phyloP scores from a whole-genome alignment of 2,797 vertebrate species.

The Mareca strepera region DNA sequence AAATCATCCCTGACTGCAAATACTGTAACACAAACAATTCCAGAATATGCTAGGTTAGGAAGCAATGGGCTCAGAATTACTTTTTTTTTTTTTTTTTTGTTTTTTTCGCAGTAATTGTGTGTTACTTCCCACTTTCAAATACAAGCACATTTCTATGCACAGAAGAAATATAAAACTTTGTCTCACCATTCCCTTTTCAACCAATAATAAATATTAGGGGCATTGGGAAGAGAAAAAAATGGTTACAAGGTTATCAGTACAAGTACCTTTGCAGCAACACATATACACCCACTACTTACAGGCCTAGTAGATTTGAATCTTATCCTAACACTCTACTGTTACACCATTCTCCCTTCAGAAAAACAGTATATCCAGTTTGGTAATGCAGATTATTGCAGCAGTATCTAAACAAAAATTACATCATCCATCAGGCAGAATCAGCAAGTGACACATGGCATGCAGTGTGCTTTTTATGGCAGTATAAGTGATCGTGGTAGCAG shows the following conservation, averaged over 20 bases:
- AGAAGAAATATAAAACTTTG: background rate
- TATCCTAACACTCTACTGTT: background rate
- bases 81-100: background rate
- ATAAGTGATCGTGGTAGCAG: background rate
- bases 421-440: background rate
- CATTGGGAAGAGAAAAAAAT: background rate
- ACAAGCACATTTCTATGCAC: background rate
- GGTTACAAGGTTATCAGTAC: background rate
- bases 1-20: background rate
- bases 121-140: background rate
- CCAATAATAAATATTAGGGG: background rate
- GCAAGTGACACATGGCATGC: background rate
- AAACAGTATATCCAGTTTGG: background rate
- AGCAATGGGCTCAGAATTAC: background rate
- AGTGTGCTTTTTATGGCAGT: background rate
- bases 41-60: background rate
- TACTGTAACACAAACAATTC: background rate
- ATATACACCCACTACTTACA: background rate
- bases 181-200: background rate
- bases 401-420: background rate
- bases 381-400: background rate
- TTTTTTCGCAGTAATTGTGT: background rate
- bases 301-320: background rate
- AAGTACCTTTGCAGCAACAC: background rate
- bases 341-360: background rate